Evolutionary conservation across 2,113 vertebrate species (phyloP), one percentile per base, ranked within the genome.

Genomic region (Colius striatus): DNA sequence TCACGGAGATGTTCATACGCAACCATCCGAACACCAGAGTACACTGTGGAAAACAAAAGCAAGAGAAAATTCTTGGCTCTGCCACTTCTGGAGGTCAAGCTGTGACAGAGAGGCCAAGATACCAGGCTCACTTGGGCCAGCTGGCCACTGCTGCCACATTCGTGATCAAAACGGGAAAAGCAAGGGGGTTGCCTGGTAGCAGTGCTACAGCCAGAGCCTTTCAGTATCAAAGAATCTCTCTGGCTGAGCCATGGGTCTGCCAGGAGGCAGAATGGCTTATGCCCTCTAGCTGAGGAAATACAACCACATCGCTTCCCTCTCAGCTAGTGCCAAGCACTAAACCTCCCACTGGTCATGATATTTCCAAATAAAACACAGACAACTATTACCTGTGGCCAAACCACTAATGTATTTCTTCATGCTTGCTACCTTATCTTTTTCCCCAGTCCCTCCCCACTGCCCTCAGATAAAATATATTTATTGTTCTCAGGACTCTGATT

Each of bases 1-100:
- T 99, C 98, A n/a, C 98, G 98, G 36, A 98, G 97, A 62, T 98
- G 98, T 93, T 99, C 98, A 0, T 99, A 99, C 2, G 94, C 96
- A 57, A 98, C 97, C 98, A 99, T 99, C 91, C 98, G 97, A 72
- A 98, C 98, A 6, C 98, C 98, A 5, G 98, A 98, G 94, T 99
- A 99, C 51, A 99, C 98, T 99, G 90, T 22, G 54, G 47, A 67
- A 76, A 90, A 84, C 90, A 58, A 96, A 89, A 95, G 34, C 32
- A 87, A 71, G 50, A 74, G 50, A 90, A 10, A 8, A 16, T 27
- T 85, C 41, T 88, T 53, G 58, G 34, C 11, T 43, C 22, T 91
- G 61, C n/a, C 38, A 20, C 63, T 75, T 60, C 57, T 70, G 41
- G 38, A 89, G 36, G 32, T 71, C 32, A 26, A 1, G 1, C 57